A percentile compares a stretch with the other conserved stretches of the same genome.
Conservation (phyloP, 1,140 invertebrate genomes). For the Zaprionus lachaisei region DNA sequence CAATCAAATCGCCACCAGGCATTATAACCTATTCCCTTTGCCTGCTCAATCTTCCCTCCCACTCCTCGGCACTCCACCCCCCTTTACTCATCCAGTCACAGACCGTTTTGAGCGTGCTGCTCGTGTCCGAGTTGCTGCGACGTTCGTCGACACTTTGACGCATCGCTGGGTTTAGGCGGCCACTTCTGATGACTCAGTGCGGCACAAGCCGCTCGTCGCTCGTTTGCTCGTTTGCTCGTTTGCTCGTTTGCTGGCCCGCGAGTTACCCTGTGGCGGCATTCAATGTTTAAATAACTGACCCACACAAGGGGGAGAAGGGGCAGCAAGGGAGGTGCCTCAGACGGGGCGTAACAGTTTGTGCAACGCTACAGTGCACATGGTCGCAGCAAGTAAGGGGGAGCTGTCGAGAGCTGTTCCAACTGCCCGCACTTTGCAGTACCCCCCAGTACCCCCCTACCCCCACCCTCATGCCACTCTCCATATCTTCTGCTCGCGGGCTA, state of each 20-base stretch:
- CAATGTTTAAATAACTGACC: conserved; percentile 68
- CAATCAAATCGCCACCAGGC: conserved; percentile 51
- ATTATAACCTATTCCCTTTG: conserved; percentile 4
- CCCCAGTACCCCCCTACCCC: neutral
- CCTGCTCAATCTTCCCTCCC: neutral
- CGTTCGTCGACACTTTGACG: conserved; percentile 80
- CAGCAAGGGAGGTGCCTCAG: neutral
- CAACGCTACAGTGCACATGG: conserved; percentile 64
- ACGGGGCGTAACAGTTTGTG: conserved; percentile 4
- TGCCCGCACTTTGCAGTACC: neutral
- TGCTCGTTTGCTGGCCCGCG: neutral
- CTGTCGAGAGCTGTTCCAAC: conserved; percentile 6
- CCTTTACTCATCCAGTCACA: neutral
- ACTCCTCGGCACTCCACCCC: neutral
- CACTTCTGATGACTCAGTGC: conserved; percentile 43
- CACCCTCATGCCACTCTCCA: neutral
- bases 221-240: neutral
- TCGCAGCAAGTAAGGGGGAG: neutral
- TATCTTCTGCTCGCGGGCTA: conserved; percentile 1
- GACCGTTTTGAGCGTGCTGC: neutral
- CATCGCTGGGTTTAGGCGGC: conserved; percentile 69
- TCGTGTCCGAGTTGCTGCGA: conserved; percentile 28
- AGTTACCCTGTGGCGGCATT: conserved; percentile 44
- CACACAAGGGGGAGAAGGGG: neutral
- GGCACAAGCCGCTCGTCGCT: conserved; percentile 15